Percentiles rank a stretch among this genome's conserved stretches.
These are phyloP conservation scores for Geodia barretti DNA, from an alignment of 37 sponge, comb jelly and placozoan species.

Conservation along the genomic window DNA sequence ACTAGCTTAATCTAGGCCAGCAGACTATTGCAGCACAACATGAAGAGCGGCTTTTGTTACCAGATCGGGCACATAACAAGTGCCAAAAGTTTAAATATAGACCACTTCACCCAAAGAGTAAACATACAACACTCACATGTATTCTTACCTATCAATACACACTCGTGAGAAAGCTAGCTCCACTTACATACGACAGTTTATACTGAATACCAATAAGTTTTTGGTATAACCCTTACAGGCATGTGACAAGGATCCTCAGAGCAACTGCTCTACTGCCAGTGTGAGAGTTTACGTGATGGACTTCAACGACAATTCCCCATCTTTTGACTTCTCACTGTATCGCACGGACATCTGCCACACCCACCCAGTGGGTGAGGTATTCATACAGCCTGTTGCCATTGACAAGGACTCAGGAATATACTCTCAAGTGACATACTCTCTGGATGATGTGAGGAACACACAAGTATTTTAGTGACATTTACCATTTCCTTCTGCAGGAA, in stretches of 20 bases:
- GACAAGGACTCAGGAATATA: slow-evolving; percentile 57
- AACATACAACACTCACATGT: no score
- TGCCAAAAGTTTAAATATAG: no score
- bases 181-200: no score
- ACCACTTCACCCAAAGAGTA: no score
- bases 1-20: no score
- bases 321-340: slow-evolving; percentile 30
- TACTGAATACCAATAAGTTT: no score
- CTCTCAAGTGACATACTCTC: slow-evolving; percentile 23
- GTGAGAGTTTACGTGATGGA: slow-evolving; percentile 34
- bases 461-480: background rate
- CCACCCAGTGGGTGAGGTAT: background rate
- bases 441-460: slow-evolving; percentile 1
- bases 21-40: no score
- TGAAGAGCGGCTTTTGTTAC: no score
- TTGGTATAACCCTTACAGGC: slow-evolving; percentile 24
- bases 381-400: slow-evolving; percentile 41
- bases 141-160: background rate
- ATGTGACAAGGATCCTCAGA: slow-evolving; percentile 26
- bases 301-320: slow-evolving; percentile 48
- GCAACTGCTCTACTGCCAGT: slow-evolving; percentile 7
- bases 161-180: no score
- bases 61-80: no score
- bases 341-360: slow-evolving; percentile 21
- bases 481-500: slow-evolving; percentile 23